phyloP scores from a whole-genome alignment of 23 tunicate species.

The Ciona savignyi region DNA sequence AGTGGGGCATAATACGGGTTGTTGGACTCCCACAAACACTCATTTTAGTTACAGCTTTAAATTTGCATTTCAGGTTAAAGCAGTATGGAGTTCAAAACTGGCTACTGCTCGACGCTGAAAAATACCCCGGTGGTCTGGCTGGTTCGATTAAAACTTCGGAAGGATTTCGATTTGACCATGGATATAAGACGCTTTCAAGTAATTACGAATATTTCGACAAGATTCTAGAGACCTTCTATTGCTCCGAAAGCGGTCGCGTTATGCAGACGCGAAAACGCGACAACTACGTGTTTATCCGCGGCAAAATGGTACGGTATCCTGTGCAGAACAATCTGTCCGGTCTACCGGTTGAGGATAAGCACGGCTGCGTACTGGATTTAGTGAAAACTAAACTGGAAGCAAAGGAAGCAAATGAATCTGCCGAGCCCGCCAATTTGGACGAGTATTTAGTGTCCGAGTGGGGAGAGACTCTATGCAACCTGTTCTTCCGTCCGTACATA shows the following conservation, averaged over 20 bases:
- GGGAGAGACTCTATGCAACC: slow-evolving; percentile 90
- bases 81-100: slow-evolving; percentile 70
- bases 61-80: slow-evolving; percentile 47
- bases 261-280: slow-evolving; percentile 2
- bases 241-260: slow-evolving; percentile 1
- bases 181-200: slow-evolving; percentile 53
- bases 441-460: slow-evolving; percentile 67
- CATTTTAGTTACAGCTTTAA: too few relatives aligned
- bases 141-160: slow-evolving; percentile 84
- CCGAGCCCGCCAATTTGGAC: slow-evolving; percentile 33
- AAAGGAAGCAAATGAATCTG: background rate
- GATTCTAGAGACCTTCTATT: slow-evolving; percentile 10
- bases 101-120: slow-evolving; percentile 92
- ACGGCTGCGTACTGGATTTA: slow-evolving; percentile 61
- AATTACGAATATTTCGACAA: slow-evolving; percentile 72
- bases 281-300: slow-evolving; percentile 29
- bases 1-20: too few relatives aligned
- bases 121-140: slow-evolving; percentile 92
- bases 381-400: slow-evolving; percentile 30
- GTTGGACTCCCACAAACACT: too few relatives aligned
- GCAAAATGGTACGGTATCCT: slow-evolving; percentile 29
- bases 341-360: slow-evolving; percentile 53
- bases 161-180: slow-evolving; percentile 97
- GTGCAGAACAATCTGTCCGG: slow-evolving; percentile 66
- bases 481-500: slow-evolving; percentile 91